Conservation (phyloP, 2,888 invertebrate genomes). For the Andricus quercusramuli region DNA sequence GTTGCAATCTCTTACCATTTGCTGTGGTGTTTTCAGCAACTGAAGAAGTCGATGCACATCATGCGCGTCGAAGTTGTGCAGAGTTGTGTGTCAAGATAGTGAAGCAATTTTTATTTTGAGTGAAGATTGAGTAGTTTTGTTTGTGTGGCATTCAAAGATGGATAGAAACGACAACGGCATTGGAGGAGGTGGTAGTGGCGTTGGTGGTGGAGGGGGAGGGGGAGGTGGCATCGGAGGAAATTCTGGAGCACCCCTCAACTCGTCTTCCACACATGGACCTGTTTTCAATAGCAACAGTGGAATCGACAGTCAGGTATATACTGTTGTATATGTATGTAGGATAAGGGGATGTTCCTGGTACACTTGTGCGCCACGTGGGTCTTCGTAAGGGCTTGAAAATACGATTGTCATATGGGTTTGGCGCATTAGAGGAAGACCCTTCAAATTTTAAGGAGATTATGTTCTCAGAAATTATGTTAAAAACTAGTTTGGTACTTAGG, state of each 20-base stretch:
- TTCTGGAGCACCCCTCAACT: slow-evolving; percentile 67
- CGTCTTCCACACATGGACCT: slow-evolving; percentile 64
- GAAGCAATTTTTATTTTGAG: slow-evolving; percentile 20
- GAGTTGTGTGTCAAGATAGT: slow-evolving; percentile 20
- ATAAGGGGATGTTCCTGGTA: slow-evolving; percentile 7
- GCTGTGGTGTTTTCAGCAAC: slow-evolving; percentile 9
- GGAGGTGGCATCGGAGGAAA: slow-evolving; percentile 58
- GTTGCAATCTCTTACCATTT: slow-evolving; percentile 37
- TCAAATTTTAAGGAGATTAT: slow-evolving; percentile 8
- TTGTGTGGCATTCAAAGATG: slow-evolving; percentile 47
- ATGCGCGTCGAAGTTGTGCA: slow-evolving; percentile 32
- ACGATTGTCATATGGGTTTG: neutral
- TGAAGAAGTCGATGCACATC: slow-evolving; percentile 13
- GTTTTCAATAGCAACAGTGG: slow-evolving; percentile 65
- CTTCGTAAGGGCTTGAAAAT: slow-evolving; percentile 6
- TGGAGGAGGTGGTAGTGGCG: slow-evolving; percentile 1
- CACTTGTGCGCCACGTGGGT: slow-evolving; percentile 22
- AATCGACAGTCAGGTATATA: slow-evolving; percentile 68
- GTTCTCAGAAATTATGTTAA: neutral
- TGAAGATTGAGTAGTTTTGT: slow-evolving; percentile 42
- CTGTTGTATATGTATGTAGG: slow-evolving; percentile 25
- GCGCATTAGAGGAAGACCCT: neutral
- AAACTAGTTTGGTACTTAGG: too few relatives aligned
- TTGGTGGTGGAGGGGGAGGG: slow-evolving; percentile 45
- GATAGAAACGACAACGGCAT: slow-evolving; percentile 40